phyloP scores from a whole-genome alignment of 2,888 invertebrate genomes.

The Lysandra coridon region DNA sequence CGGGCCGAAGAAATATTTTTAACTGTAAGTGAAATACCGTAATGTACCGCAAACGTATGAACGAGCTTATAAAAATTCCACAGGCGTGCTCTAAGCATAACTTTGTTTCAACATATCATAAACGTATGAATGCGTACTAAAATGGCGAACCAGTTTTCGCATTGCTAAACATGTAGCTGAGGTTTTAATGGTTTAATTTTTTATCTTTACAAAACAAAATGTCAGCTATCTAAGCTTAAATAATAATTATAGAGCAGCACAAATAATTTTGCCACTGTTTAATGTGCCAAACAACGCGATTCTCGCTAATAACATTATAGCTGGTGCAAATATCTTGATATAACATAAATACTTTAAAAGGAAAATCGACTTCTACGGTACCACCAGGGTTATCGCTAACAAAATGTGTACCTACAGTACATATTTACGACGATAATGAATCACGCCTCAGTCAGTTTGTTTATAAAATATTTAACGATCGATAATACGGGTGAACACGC shows the following conservation, averaged over 20 bases:
- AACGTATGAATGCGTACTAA: slow-evolving; percentile 1
- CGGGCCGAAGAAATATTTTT: slow-evolving; percentile 62
- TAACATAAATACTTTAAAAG: neutral
- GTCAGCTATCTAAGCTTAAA: neutral
- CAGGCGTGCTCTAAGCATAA: slow-evolving; percentile 22
- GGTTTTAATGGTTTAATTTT: neutral
- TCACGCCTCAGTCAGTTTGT: slow-evolving; percentile 26
- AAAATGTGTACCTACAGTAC: slow-evolving; percentile 14
- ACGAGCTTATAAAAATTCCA: slow-evolving; percentile 19
- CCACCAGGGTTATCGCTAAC: slow-evolving; percentile 13
- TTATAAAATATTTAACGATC: slow-evolving; percentile 28
- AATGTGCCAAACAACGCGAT: neutral
- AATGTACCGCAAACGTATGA: slow-evolving; percentile 61
- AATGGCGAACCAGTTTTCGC: slow-evolving; percentile 22
- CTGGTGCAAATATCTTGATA: neutral
- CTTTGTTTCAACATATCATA: slow-evolving; percentile 22
- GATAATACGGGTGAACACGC: slow-evolving; percentile 27
- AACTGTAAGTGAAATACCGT: slow-evolving; percentile 63
- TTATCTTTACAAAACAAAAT: neutral
- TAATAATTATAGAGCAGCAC: neutral
- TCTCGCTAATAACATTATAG: neutral
- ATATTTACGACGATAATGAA: slow-evolving; percentile 21
- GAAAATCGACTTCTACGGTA: slow-evolving; percentile 5
- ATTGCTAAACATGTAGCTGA: slow-evolving; percentile 8
- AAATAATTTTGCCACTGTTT: neutral